Percentiles rank a stretch among this genome's conserved stretches.
These are phyloP conservation scores for Nomada goodeniana DNA, from an alignment of 2,888 invertebrate genomes.

Conservation along the genomic window DNA sequence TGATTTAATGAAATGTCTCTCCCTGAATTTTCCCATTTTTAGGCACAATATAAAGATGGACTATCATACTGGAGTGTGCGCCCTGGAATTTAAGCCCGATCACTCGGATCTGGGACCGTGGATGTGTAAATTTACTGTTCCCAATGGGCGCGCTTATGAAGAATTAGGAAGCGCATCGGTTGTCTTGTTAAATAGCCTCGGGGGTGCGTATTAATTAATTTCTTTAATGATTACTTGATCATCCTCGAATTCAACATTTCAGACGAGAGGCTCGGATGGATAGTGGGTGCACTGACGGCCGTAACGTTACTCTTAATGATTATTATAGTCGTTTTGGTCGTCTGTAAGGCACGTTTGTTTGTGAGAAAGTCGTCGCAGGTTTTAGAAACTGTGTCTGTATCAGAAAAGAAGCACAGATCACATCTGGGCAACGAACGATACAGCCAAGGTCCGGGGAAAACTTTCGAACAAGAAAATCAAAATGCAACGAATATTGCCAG, in stretches of 20 bases:
- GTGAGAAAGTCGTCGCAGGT: slow-evolving; percentile 69
- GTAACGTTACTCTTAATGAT: slow-evolving; percentile 79
- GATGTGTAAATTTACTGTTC: slow-evolving; percentile 79
- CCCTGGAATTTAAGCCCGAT: slow-evolving; percentile 78
- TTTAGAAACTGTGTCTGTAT: slow-evolving; percentile 74
- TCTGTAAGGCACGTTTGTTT: slow-evolving; percentile 78
- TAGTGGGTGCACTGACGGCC: slow-evolving; percentile 81
- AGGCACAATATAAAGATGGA: slow-evolving; percentile 80
- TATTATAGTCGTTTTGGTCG: slow-evolving; percentile 78
- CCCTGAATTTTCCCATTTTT: slow-evolving; percentile 5
- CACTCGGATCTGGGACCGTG: slow-evolving; percentile 80
- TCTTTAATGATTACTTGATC: not conserved
- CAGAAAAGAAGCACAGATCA: slow-evolving; percentile 44
- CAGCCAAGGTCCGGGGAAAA: slow-evolving; percentile 65
- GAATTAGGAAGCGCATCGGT: slow-evolving; percentile 79
- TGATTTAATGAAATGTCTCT: not conserved
- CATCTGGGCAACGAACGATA: slow-evolving; percentile 56
- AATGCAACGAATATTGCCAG: slow-evolving; percentile 49
- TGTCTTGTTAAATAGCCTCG: slow-evolving; percentile 74
- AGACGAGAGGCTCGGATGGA: slow-evolving; percentile 81
- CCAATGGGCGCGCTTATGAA: slow-evolving; percentile 65
- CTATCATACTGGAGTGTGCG: slow-evolving; percentile 79
- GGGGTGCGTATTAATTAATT: slow-evolving; percentile 32
- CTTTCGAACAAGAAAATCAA: slow-evolving; percentile 55
- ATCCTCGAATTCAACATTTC: slow-evolving; percentile 33